Base-by-base conservation (phyloP, 2,797 vertebrate species). In the Champsocephalus esox region DNA sequence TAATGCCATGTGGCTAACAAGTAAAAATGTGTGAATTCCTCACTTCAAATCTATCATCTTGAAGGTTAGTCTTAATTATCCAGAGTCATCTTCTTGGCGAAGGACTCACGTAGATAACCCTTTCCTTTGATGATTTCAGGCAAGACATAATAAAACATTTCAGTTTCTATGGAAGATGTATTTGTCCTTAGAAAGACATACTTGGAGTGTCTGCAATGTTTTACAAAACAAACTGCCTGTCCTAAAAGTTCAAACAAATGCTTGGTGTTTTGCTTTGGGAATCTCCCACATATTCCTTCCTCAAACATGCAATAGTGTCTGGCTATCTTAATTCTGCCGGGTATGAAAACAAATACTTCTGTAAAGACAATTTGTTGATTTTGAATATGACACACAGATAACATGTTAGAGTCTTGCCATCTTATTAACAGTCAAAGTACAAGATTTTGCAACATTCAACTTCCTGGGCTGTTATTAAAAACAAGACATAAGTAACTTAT, bases 241-340 rank as follows among this genome's bases (percentile, higher is more conserved):
- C 24, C 74, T 77, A 75, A 86, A 77, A 85, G 70, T 74, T 77
- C 80, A 67, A 85, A 85, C 88, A 87, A 80, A 89, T 88, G 81
- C 86, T 81, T 59, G 67, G 55, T 80, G 73, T 82, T 82, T 87
- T 65, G 28, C 67, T 65, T 34, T 78, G 72, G 60, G 51, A 82
- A 66, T 70, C 44, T 74, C 59, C 49, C 68, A 65, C 12, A 61
- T 55, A 66, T 32, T 74, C 64, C 60, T 69, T 81, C 55, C 57
- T 51, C n/a, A 5, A 82, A 83, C 69, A 80, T 70, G 21, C 24
- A 63, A 9, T 38, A 38, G 34, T 38, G 66, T 65, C 49, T 68
- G 48, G 13, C 76, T 46, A 80, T 82, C 48, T 75, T 57, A 85
- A 81, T 49, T 70, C 14, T 56, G 34, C 67, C 32, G 66, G 41